Conservation (phyloP, 1,140 invertebrate species). For the Heliconius congener region DNA sequence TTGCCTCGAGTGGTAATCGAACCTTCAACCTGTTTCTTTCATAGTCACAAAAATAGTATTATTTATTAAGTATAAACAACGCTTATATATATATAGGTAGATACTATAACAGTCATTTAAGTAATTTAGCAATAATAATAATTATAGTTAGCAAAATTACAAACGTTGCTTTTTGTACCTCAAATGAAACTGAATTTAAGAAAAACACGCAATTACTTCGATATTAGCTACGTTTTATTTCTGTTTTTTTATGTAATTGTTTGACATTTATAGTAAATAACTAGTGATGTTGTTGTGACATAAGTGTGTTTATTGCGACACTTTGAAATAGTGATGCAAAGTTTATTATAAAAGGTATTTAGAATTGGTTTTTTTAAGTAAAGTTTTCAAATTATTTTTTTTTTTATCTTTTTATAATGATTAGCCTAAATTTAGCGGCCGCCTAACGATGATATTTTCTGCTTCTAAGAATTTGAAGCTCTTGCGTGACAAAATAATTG, state of each 20-base stretch:
- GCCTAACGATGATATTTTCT: too few species aligned
- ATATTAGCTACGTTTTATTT: not conserved
- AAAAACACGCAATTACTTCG: constrained; percentile 14
- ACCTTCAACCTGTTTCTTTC: too few species aligned
- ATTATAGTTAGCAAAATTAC: not conserved
- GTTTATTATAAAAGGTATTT: not conserved
- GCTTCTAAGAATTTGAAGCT: too few species aligned
- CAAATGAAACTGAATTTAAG: constrained; percentile 7
- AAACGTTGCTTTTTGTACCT: not conserved
- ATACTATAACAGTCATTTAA: not conserved
- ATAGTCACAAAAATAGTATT: not conserved
- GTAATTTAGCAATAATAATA: constrained; percentile 4
- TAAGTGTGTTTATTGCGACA: constrained; percentile 2
- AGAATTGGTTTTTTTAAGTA: not conserved
- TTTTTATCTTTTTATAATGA: too few species aligned
- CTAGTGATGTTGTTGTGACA: constrained; percentile 12
- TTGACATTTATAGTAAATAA: not conserved
- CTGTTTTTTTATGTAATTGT: not conserved
- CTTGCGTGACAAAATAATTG: too few species aligned
- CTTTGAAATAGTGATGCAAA: not conserved
- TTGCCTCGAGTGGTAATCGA: too few species aligned
- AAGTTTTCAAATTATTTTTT: too few species aligned
- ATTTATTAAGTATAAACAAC: not conserved
- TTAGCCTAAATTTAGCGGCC: too few species aligned
- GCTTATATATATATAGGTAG: not conserved